Percentiles rank a stretch among this genome's conserved stretches.
phyloP scores from a whole-genome alignment of 2,797 vertebrate species.

The Coccyzus lansbergi region DNA sequence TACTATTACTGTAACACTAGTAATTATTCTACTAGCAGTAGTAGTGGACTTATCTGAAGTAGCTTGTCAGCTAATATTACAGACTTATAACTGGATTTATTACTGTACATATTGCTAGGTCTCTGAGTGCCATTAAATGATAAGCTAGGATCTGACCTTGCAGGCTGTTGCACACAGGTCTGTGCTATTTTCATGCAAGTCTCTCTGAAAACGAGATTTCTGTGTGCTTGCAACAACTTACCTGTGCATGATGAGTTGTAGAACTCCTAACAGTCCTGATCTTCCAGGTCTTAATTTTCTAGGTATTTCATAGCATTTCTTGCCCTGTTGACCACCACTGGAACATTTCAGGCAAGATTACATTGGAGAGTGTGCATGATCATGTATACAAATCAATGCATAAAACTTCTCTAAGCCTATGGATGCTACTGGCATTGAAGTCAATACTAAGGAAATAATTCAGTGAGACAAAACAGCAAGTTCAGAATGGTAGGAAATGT shows the following conservation, averaged over 20 bases:
- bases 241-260: not conserved
- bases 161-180: not conserved
- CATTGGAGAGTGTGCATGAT: not conserved
- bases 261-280: not conserved
- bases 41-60: too few species aligned
- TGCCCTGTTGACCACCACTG: not conserved
- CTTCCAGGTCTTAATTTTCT: not conserved
- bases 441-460: not conserved
- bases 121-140: not conserved
- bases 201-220: not conserved
- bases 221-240: not conserved
- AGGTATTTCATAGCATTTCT: not conserved
- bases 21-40: too few species aligned
- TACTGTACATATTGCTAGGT: not conserved
- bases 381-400: not conserved
- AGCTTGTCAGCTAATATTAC: too few species aligned
- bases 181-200: not conserved
- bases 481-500: not conserved
- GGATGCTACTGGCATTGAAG: not conserved
- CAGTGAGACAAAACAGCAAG: not conserved
- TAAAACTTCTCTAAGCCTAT: not conserved
- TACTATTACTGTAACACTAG: too few species aligned
- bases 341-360: not conserved
- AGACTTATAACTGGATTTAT: too few species aligned
- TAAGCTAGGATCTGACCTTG: not conserved